Evolutionary conservation across 2,797 vertebrate genomes (phyloP).

Genomic region (Trachurus trachurus): DNA sequence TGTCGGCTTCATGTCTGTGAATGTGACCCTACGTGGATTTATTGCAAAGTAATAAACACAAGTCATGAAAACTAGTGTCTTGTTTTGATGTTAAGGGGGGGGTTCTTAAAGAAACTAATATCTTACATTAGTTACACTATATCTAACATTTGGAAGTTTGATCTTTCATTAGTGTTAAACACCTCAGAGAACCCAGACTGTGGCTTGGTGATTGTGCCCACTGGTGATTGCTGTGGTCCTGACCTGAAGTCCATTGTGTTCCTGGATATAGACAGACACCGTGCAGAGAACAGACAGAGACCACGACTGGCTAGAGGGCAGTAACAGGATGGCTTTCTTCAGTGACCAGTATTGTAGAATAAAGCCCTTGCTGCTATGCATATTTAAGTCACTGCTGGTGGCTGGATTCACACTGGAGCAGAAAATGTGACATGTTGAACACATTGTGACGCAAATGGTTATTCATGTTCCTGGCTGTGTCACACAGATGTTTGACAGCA

Average conservation of each 20-base stretch:
- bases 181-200: conserved; percentile 59
- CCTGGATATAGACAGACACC: conserved; percentile 68
- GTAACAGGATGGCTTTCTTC: conserved; percentile 87
- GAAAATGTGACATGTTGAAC: conserved; percentile 14
- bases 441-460: conserved; percentile 41
- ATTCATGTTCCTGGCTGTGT: conserved; percentile 25
- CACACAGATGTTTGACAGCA: conserved; percentile 29
- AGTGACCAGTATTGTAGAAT: conserved; percentile 74
- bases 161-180: conserved; percentile 47
- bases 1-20: conserved; percentile 19
- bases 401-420: conserved; percentile 60
- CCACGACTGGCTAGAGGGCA: conserved; percentile 77
- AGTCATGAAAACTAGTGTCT: conserved; percentile 2
- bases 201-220: conserved; percentile 50
- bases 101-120: not conserved
- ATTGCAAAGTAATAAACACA: conserved; percentile 30
- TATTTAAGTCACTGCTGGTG: conserved; percentile 80
- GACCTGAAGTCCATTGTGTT: conserved; percentile 60
- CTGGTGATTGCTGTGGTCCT: conserved; percentile 61
- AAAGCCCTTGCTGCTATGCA: conserved; percentile 88
- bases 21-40: conserved; percentile 17
- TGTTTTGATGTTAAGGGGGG: not conserved
- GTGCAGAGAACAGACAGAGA: conserved; percentile 74
- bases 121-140: not conserved
- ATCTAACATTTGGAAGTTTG: conserved; percentile 11